phyloP scores from a whole-genome alignment of 92 coral and sea anemone species.

The Zoanthus gigantus region DNA sequence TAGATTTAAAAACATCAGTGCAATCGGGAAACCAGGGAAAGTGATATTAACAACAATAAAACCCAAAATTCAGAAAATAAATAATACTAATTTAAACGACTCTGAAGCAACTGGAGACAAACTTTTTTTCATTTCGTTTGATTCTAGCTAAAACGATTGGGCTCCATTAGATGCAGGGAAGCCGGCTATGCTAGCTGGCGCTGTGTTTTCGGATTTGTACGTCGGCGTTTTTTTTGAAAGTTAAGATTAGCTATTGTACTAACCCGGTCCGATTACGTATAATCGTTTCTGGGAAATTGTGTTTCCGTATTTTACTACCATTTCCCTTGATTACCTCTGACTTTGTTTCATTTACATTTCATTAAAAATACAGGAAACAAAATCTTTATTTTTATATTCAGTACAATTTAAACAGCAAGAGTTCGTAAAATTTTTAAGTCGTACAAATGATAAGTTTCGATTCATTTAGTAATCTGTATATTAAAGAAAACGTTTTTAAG shows the following conservation, averaged over 20 bases:
- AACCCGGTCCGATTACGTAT: no score
- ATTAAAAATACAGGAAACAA: neutral
- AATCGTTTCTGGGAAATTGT: no score
- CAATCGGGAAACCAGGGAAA: constrained; percentile 1
- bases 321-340: neutral
- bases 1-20: constrained; percentile 1
- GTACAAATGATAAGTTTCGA: constrained; percentile 18
- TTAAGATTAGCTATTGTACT: no score
- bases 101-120: neutral
- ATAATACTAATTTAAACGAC: neutral
- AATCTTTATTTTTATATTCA: neutral
- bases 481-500: neutral
- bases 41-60: constrained; percentile 5
- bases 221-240: no score
- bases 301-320: no score
- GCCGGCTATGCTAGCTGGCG: no score
- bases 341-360: neutral
- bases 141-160: neutral
- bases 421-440: neutral
- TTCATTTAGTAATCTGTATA: neutral
- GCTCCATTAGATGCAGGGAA: no score
- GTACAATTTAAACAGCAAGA: neutral
- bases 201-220: no score
- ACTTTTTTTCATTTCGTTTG: neutral
- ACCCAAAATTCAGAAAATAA: neutral